Conservation (phyloP, 1,140 invertebrate species). For the Agrilus planipennis region DNA sequence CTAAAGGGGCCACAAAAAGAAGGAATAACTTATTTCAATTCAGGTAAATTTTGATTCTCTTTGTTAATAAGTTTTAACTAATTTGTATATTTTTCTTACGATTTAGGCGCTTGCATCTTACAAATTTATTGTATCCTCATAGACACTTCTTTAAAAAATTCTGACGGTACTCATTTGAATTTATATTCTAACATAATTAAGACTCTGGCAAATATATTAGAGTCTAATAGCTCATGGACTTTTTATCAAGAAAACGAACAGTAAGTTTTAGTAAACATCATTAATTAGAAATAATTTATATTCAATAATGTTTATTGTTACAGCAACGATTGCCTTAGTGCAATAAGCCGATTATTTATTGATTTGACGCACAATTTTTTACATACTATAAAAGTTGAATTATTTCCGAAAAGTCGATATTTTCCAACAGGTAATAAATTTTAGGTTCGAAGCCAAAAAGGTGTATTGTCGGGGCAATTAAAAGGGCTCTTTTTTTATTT, state of each 20-base stretch:
- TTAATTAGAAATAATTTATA: too few species aligned
- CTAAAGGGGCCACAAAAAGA: neutral
- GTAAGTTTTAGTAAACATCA: constrained; percentile 3
- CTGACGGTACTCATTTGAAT: too few species aligned
- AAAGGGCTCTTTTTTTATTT: neutral
- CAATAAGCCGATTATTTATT: neutral
- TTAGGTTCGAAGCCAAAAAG: neutral
- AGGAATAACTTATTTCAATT: neutral
- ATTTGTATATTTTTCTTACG: neutral
- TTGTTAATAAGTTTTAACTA: constrained; percentile 1
- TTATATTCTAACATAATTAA: neutral
- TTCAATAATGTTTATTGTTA: neutral
- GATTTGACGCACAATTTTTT: neutral
- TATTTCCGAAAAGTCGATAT: too few species aligned
- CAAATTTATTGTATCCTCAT: neutral
- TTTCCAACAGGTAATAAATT: too few species aligned
- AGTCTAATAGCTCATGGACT: neutral
- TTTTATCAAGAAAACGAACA: neutral
- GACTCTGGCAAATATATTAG: neutral
- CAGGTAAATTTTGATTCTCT: neutral
- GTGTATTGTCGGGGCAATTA: neutral
- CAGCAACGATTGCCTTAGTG: neutral
- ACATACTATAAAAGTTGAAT: too few species aligned
- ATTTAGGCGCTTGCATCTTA: neutral
- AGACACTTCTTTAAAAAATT: neutral